phyloP scores from a whole-genome alignment of 2,797 vertebrate species.

The Anabas testudineus region DNA sequence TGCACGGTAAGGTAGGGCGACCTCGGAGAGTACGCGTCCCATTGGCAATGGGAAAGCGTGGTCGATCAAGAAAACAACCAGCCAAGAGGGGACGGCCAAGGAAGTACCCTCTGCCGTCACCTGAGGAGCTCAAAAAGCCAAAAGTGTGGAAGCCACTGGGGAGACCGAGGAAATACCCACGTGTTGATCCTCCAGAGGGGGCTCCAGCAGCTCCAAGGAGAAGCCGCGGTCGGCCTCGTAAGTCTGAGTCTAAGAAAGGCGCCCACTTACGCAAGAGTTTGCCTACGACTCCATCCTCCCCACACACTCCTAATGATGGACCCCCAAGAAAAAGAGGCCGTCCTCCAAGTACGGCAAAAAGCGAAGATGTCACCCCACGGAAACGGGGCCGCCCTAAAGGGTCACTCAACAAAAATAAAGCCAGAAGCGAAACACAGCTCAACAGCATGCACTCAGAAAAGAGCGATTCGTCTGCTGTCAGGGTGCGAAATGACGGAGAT shows the following conservation, averaged over 20 bases:
- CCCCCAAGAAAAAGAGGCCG: conserved; percentile 68
- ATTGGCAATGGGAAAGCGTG: conserved; percentile 55
- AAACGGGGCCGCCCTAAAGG: conserved; percentile 82
- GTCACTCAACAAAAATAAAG: conserved; percentile 64
- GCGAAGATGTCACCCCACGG: conserved; percentile 8
- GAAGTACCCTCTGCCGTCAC: conserved; percentile 74
- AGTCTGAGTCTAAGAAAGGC: conserved; percentile 72
- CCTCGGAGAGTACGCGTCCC: conserved; percentile 49
- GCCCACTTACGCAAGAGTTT: conserved; percentile 71
- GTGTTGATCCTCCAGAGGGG: conserved; percentile 59
- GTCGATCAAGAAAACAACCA: conserved; percentile 66
- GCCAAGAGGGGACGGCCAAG: conserved; percentile 78
- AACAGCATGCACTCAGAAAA: conserved; percentile 1
- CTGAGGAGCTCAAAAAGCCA: conserved; percentile 75
- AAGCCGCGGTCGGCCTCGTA: conserved; percentile 81
- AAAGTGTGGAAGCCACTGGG: conserved; percentile 84
- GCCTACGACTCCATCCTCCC: neutral
- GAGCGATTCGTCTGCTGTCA: neutral
- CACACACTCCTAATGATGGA: neutral
- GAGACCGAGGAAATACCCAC: conserved; percentile 83
- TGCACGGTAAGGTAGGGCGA: conserved; percentile 48
- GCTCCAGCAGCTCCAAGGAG: conserved; percentile 49
- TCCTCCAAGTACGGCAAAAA: conserved; percentile 47
- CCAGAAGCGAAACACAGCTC: conserved; percentile 1
- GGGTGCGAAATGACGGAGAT: conserved; percentile 8